Percentiles rank a stretch among this genome's conserved stretches.
Conservation (phyloP, 2,113 vertebrate genomes). For the Meleagris gallopavo region DNA sequence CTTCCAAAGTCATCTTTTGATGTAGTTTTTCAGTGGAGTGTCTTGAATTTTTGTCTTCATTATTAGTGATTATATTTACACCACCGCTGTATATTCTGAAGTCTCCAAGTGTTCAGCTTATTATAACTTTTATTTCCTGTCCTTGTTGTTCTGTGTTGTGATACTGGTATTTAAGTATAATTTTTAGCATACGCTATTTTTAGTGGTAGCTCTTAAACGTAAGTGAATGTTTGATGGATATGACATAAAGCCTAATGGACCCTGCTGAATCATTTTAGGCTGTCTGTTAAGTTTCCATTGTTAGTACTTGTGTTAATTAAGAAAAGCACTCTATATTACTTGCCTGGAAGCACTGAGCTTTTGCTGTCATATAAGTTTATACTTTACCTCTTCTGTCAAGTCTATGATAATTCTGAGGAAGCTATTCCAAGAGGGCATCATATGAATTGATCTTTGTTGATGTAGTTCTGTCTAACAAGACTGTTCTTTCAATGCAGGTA, state of each 20-base stretch:
- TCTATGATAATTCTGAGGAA: background rate
- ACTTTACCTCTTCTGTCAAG: slow-evolving; percentile 25
- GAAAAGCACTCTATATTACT: background rate
- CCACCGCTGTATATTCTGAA: background rate
- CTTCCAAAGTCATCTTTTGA: background rate
- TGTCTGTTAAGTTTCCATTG: slow-evolving; percentile 51
- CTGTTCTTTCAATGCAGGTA: background rate
- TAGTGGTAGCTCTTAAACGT: slow-evolving; percentile 14
- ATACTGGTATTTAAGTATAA: background rate
- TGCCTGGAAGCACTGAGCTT: slow-evolving; percentile 34
- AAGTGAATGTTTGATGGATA: background rate
- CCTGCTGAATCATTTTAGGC: background rate
- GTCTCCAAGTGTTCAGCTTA: background rate
- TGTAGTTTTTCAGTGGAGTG: background rate
- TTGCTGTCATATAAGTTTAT: slow-evolving; percentile 43
- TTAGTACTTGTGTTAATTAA: slow-evolving; percentile 42
- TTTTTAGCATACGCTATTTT: slow-evolving; percentile 11
- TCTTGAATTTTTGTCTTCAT: background rate
- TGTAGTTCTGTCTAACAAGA: background rate
- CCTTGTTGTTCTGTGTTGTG: slow-evolving; percentile 7
- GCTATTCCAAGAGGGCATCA: background rate
- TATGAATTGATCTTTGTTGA: background rate
- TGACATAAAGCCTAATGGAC: slow-evolving; percentile 19
- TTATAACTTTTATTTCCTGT: background rate
- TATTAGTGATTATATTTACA: background rate